Evolutionary conservation across 2,113 vertebrate genomes (phyloP), one percentile per base, ranked within the genome.

Genomic region (Condylura cristata): DNA sequence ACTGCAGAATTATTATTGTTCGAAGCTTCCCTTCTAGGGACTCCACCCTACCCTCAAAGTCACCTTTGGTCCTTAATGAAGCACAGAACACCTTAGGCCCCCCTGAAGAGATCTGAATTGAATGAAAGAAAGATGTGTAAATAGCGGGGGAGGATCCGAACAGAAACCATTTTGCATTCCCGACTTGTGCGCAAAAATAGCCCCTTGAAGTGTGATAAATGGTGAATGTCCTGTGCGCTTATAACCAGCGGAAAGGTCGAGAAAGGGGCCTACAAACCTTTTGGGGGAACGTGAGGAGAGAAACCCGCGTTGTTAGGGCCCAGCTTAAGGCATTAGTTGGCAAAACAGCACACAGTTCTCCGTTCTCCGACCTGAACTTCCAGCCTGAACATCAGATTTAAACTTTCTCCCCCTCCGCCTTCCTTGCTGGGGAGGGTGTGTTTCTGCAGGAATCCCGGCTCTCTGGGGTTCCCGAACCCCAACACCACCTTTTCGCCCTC

Each of bases 101-200:
- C 60, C 61, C 53, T 56, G 26, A 30, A 83, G 58, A 65, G 44
- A 48, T 32, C 80, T 44, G 70, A 79, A 13, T 56, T 70, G 32
- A 72, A 70, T 12, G 46, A 22, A 91, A 93, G 65, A 85, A 93
- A 91, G 86, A 86, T 44, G 70, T 48, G 79, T 74, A 89, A 92
- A 66, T 72, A 26, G 44, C 32, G 10, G 63, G 65, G 53, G 75
- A 79, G 86, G 72, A 51, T 65, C 74, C 60, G 71, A 83, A 84
- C 87, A 48, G 86, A 85, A 95, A 95, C 78, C n/a, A 74, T 85
- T 94, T 86, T 90, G 92, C 88, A 92, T 85, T 39, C 70, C 53
- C 34, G 80, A 46, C 12, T 61, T 72, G 89, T 86, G 68, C 41
- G 46, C 65, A 51, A 76, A 76, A 83, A 66, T 44, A 93, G 76